These are phyloP conservation scores for Choristoneura fumiferana DNA, from an alignment of 1,140 invertebrate genomes.

Conservation along the genomic window DNA sequence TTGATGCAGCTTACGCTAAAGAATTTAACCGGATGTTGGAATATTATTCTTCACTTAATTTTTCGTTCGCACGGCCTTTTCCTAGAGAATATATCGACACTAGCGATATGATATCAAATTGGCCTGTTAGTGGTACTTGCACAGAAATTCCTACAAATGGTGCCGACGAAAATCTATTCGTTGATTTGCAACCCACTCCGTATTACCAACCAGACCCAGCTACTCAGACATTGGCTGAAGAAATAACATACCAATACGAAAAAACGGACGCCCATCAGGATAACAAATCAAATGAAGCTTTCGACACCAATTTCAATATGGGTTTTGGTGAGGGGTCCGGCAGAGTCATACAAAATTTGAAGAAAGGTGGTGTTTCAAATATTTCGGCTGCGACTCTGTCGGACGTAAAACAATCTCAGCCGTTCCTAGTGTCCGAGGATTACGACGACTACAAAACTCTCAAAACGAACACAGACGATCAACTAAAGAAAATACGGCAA, in stretches of 20 bases:
- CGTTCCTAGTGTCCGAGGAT: slow-evolving; percentile 61
- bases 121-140: slow-evolving; percentile 46
- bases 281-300: slow-evolving; percentile 30
- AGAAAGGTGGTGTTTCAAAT: slow-evolving; percentile 61
- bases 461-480: slow-evolving; percentile 33
- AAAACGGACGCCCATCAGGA: slow-evolving; percentile 27
- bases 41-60: slow-evolving; percentile 59
- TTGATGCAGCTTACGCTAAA: slow-evolving; percentile 44
- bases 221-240: slow-evolving; percentile 51
- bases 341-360: slow-evolving; percentile 75
- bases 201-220: slow-evolving; percentile 33
- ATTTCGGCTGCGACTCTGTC: slow-evolving; percentile 78
- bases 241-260: slow-evolving; percentile 41
- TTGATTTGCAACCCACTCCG: slow-evolving; percentile 28
- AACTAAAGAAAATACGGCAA: slow-evolving; percentile 43
- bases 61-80: slow-evolving; percentile 59
- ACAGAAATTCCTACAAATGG: slow-evolving; percentile 20
- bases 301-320: slow-evolving; percentile 70
- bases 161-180: slow-evolving; percentile 38
- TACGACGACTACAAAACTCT: slow-evolving; percentile 31
- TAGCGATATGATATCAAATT: slow-evolving; percentile 36
- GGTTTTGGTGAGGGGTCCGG: slow-evolving; percentile 79
- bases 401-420: slow-evolving; percentile 77
- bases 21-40: slow-evolving; percentile 52
- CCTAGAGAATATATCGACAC: slow-evolving; percentile 57